Evolutionary conservation across 2,888 invertebrate genomes (phyloP).

Genomic region (Dryocosmus kuriphilus): DNA sequence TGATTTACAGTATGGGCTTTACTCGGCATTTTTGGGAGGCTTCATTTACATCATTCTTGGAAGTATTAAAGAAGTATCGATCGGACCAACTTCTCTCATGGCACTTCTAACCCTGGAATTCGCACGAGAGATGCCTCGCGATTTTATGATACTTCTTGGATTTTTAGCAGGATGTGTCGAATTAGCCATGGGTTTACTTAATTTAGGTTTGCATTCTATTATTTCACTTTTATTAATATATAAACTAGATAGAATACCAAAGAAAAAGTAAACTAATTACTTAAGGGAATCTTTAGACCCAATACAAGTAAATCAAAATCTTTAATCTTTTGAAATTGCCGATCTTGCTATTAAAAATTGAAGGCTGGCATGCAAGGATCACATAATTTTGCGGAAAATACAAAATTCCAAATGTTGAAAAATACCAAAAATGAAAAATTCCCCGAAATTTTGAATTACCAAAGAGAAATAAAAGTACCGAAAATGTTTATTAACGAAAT

Average conservation of each 20-base stretch:
- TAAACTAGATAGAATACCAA: not conserved
- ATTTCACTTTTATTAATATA: not conserved
- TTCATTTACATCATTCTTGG: slow-evolving; percentile 89
- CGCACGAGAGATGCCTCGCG: slow-evolving; percentile 84
- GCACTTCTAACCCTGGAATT: slow-evolving; percentile 89
- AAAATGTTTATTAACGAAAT: too few species aligned
- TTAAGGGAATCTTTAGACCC: too few species aligned
- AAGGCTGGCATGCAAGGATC: too few species aligned
- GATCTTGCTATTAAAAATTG: too few species aligned
- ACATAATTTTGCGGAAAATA: too few species aligned
- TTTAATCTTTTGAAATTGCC: too few species aligned
- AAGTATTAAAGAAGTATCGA: slow-evolving; percentile 85
- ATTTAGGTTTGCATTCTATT: slow-evolving; percentile 82
- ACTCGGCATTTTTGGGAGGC: slow-evolving; percentile 91
- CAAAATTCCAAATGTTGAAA: too few species aligned
- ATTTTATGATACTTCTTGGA: slow-evolving; percentile 87
- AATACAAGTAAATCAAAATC: too few species aligned
- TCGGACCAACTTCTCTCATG: slow-evolving; percentile 97
- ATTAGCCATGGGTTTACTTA: slow-evolving; percentile 88
- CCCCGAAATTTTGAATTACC: too few species aligned
- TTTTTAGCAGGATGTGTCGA: slow-evolving; percentile 89
- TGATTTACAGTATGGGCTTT: slow-evolving; percentile 88
- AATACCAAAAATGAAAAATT: too few species aligned
- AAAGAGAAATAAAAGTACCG: too few species aligned
- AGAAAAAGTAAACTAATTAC: too few species aligned